Evolutionary conservation across 2,797 vertebrate genomes (phyloP), one percentile per base, ranked within the genome.

Genomic region (Columba guinea): DNA sequence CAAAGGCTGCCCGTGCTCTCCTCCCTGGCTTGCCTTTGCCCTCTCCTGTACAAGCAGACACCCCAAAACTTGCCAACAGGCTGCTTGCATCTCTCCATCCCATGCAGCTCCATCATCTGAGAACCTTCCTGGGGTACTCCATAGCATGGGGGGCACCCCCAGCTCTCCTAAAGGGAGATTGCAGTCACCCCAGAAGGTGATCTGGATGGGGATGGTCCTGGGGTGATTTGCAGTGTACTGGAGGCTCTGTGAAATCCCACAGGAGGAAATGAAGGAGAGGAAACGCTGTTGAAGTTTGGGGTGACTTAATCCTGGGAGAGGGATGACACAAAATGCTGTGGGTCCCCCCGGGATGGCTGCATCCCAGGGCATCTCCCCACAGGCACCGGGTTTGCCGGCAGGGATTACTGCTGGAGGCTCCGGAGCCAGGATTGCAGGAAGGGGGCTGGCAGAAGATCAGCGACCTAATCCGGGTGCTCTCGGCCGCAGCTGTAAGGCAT

Each of bases 191-290:
- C 18, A 20, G 44, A 41, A 70, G 18, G 30, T 80, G 48, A 70
- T 5, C 26, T 59, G 48, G 32, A 49, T 52, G 35, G n/a, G n/a
- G 58, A 44, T 8, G 14, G 48, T 70, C 28, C 51, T 0, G 0
- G 28, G 2, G 16, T 48, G 46, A 18, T 19, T 1, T 4, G 6
- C 63, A 20, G 58, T 0, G 1, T 58, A 41, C 70, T 2, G 0
- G 30, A 52, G n/a, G 46, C 67, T 85, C 53, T n/a, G 59, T 3
- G 1, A 44, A 87, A 59, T 19, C 46, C 14, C 0, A 10, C 0
- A 5, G 69, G 87, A 89, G 23, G 23, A 24, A 77, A 26, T 13
- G 51, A 52, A 27, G 20, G 75, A 60, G 80, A 81, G 35, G 13
- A 83, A 84, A 49, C 2, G 2, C 80, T 60, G 60, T 34, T 0